Percentiles rank a stretch among this genome's conserved stretches.
Conservation (phyloP, 2,888 invertebrate genomes). For the Megalurothrips usitatus region DNA sequence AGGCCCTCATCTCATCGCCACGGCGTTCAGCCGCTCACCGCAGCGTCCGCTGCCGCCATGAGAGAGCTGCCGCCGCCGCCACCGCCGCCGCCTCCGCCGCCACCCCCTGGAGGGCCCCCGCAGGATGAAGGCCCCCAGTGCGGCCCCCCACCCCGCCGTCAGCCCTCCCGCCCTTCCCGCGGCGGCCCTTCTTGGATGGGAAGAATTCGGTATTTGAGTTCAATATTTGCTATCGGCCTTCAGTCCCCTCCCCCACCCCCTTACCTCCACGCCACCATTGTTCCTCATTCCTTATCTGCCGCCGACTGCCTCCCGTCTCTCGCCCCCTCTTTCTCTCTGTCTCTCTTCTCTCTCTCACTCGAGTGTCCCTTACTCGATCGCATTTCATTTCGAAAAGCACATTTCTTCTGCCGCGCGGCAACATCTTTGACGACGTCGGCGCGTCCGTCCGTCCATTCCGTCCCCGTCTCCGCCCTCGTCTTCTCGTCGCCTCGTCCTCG, state of each 20-base stretch:
- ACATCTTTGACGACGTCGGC: no score
- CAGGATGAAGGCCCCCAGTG: background rate
- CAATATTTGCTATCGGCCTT: constrained; percentile 21
- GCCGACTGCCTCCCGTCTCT: background rate
- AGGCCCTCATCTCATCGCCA: no score
- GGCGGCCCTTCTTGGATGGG: background rate
- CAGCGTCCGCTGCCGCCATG: background rate
- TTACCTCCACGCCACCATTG: background rate
- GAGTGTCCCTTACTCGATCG: no score
- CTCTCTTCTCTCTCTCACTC: background rate
- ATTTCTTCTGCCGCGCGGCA: no score
- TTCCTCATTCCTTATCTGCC: background rate
- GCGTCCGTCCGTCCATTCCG: no score
- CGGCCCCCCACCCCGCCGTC: background rate
- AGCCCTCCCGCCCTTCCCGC: background rate
- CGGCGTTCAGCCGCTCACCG: no score
- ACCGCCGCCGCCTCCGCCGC: no score
- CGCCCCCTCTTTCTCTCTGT: background rate
- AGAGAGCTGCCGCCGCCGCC: no score
- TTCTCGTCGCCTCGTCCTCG: no score
- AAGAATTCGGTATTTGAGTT: constrained; percentile 25
- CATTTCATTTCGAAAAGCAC: no score
- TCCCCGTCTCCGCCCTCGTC: no score
- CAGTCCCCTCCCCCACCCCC: background rate
- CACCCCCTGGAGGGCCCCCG: background rate